These are phyloP conservation scores for Dendroctonus ponderosae DNA, from an alignment of 1,140 invertebrate genomes.

Conservation along the genomic window DNA sequence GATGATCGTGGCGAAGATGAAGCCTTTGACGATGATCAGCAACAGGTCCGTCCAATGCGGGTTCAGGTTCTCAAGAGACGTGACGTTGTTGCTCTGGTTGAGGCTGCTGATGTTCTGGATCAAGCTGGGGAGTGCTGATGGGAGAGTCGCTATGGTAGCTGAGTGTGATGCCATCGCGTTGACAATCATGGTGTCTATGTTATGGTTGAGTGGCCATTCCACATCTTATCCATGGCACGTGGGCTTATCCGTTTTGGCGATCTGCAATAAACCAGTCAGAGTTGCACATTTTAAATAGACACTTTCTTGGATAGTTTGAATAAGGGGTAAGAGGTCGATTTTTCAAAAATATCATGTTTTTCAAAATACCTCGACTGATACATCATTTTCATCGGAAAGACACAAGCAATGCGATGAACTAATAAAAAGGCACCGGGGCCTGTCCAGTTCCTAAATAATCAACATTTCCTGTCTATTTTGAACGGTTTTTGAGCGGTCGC, in stretches of 20 bases:
- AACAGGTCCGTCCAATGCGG: slow-evolving; percentile 56
- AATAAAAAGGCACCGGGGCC: no score
- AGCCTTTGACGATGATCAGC: slow-evolving; percentile 66
- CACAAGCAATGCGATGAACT: no score
- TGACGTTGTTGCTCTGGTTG: slow-evolving; percentile 47
- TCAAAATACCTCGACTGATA: no score
- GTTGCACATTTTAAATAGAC: no score
- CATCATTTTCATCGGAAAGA: no score
- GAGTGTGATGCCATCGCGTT: slow-evolving; percentile 50
- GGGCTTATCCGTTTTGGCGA: neutral
- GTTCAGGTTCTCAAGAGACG: slow-evolving; percentile 45
- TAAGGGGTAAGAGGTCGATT: no score
- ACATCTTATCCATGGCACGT: neutral
- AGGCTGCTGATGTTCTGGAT: slow-evolving; percentile 39
- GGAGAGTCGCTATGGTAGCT: slow-evolving; percentile 44
- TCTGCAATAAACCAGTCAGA: slow-evolving; percentile 1
- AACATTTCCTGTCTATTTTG: no score
- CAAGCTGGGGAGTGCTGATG: slow-evolving; percentile 31
- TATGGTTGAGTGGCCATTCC: slow-evolving; percentile 10
- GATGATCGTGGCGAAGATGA: slow-evolving; percentile 81
- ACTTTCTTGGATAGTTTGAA: no score
- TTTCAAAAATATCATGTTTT: no score
- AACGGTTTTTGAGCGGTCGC: no score
- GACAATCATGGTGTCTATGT: slow-evolving; percentile 47
- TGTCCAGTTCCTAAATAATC: no score